Base-by-base conservation (phyloP, 2,113 vertebrate genomes). In the Channa argus region DNA sequence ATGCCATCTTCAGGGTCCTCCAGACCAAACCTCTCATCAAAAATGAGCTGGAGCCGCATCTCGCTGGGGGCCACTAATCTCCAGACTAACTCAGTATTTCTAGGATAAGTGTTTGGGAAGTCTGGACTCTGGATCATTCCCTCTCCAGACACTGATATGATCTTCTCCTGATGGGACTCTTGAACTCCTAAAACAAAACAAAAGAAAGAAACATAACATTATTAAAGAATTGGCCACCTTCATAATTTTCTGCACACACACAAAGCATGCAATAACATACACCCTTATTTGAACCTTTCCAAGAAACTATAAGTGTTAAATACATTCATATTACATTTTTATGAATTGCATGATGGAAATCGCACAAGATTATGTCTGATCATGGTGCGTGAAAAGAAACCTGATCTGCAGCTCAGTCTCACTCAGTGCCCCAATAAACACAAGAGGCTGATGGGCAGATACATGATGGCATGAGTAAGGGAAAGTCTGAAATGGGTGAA, bases 1-100 rank as follows among this genome's bases (percentile, higher is more conserved):
- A 96, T 95, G 52, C 96, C 96, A 65, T 97, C 96, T 92, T 99
- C 98, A 13, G 98, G 95, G 84, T 99, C 98, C 90, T 99, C 98
- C 77, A 99, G 95, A 77, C 98, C 98, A 90, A 99, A 99, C 50
- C 93, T 92, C 71, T 97, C 94, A 88, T 99, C 98, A 83, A 99
- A 99, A 71, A 93, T 96, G 80, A 99, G 94, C 56, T 97, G 97
- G 92, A 99, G 98, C 94, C 94, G 95, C 72, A 95, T 94, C 54
- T 96, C 95, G 85, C 93, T 91, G 46, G 90, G 84, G 2, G 98
- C 95, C 71, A 97, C 95, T 49, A 99, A 93, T 88, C 94, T 96
- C 98, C 98, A 99, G 54, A 95, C 93, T 86, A 98, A 81, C 58
- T 91, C 93, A 24, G 86, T 97, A 77, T 95, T 97, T 80, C 98